Conservation (phyloP, 2,888 invertebrate species). For the Idaea straminata region DNA sequence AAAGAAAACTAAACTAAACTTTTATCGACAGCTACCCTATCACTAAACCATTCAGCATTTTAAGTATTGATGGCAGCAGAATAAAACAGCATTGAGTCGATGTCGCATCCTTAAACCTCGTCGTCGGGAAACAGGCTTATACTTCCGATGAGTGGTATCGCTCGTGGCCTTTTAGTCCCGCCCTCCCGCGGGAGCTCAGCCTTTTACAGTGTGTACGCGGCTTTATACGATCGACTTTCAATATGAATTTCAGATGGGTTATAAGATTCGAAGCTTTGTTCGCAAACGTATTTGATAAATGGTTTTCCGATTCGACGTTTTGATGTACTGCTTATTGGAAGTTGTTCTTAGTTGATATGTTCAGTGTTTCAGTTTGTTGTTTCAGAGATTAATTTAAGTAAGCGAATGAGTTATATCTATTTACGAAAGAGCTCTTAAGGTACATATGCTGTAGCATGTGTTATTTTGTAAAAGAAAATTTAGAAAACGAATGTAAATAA, state of each 20-base stretch:
- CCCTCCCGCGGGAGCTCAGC: conserved; percentile 68
- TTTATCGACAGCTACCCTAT: conserved; percentile 38
- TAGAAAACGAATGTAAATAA: conserved; percentile 2
- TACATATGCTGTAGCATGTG: neutral
- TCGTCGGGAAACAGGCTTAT: conserved; percentile 79
- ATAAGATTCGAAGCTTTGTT: conserved; percentile 66
- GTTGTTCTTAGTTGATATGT: conserved; percentile 25
- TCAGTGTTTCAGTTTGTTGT: conserved; percentile 10
- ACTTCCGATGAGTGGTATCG: conserved; percentile 72
- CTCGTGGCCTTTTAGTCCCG: conserved; percentile 62
- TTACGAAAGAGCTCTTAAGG: neutral
- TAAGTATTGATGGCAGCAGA: conserved; percentile 78
- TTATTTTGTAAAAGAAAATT: neutral
- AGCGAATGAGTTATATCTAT: neutral
- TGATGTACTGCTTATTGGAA: conserved; percentile 31
- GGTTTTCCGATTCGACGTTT: conserved; percentile 48
- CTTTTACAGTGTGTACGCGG: conserved; percentile 72
- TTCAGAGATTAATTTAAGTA: conserved; percentile 8
- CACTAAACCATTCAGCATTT: conserved; percentile 66
- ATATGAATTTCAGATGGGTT: conserved; percentile 78
- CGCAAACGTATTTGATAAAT: conserved; percentile 64
- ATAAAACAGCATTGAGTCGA: conserved; percentile 77
- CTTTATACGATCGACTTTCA: conserved; percentile 73
- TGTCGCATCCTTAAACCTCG: conserved; percentile 74
- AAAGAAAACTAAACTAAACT: conserved; percentile 1